Percentiles rank a stretch among this genome's conserved stretches.
Evolutionary conservation across 2,113 vertebrate genomes (phyloP).

Genomic region (Gallinago media): DNA sequence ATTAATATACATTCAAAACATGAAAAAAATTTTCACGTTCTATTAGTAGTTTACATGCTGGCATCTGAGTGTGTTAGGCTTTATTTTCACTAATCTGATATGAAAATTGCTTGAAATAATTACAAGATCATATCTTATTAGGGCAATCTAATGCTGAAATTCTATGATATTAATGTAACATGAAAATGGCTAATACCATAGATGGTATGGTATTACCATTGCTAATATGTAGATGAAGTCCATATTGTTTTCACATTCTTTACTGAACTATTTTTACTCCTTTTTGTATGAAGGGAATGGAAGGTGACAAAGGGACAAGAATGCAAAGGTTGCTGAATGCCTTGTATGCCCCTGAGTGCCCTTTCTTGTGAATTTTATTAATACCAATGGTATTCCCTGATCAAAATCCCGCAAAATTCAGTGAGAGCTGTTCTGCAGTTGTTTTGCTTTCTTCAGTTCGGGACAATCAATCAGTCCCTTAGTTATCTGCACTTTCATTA

Average conservation of each 20-base stretch:
- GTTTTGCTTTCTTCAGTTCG: background rate
- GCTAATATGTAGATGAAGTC: conserved; percentile 31
- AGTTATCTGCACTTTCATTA: background rate
- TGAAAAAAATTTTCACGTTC: conserved; percentile 13
- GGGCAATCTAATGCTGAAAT: conserved; percentile 50
- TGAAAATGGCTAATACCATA: conserved; percentile 49
- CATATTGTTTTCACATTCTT: conserved; percentile 1
- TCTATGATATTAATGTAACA: conserved; percentile 43
- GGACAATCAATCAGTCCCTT: background rate
- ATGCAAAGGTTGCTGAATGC: background rate
- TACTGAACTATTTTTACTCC: background rate
- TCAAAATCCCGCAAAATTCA: background rate
- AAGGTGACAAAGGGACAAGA: background rate
- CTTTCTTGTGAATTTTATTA: background rate
- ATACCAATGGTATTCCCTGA: background rate
- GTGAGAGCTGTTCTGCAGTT: background rate
- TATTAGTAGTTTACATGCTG: conserved; percentile 39
- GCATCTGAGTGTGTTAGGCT: conserved; percentile 38
- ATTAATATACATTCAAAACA: conserved; percentile 40
- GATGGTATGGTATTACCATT: no score
- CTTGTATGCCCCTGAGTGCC: background rate
- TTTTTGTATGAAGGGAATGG: background rate
- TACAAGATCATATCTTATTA: conserved; percentile 59
- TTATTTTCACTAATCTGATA: conserved; percentile 67
- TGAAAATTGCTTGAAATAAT: conserved; percentile 66